A percentile compares a stretch with the other conserved stretches of the same genome.
Evolutionary conservation across 2,797 vertebrate genomes (phyloP).

Genomic region (Propithecus perrieri): DNA sequence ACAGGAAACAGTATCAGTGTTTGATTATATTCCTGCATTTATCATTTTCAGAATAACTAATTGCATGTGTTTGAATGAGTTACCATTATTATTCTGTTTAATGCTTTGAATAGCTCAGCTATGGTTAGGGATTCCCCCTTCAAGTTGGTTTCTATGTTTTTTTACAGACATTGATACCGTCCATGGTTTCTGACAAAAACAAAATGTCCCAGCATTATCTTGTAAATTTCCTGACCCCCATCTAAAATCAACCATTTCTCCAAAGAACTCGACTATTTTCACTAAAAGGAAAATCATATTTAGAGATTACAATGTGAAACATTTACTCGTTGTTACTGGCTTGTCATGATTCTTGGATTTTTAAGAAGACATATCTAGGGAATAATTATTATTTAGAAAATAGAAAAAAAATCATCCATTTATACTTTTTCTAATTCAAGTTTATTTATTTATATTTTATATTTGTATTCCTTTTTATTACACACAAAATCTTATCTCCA

Average conservation of each 20-base stretch:
- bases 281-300: background rate
- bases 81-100: background rate
- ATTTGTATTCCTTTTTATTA: background rate
- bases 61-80: background rate
- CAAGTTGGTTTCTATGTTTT: background rate
- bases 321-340: background rate
- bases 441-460: background rate
- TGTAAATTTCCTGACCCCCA: background rate
- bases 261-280: background rate
- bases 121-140: background rate
- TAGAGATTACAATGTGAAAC: background rate
- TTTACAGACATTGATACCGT: background rate
- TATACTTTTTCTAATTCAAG: background rate
- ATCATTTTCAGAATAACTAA: background rate
- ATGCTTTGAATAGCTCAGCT: background rate
- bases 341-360: background rate
- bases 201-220: background rate
- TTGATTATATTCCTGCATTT: background rate
- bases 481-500: background rate
- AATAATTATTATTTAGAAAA: background rate
- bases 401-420: background rate
- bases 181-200: background rate
- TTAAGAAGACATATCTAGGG: background rate
- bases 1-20: background rate
- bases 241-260: background rate